Base-by-base conservation (phyloP, 2,797 vertebrate species). In the Epinephelus awoara region DNA sequence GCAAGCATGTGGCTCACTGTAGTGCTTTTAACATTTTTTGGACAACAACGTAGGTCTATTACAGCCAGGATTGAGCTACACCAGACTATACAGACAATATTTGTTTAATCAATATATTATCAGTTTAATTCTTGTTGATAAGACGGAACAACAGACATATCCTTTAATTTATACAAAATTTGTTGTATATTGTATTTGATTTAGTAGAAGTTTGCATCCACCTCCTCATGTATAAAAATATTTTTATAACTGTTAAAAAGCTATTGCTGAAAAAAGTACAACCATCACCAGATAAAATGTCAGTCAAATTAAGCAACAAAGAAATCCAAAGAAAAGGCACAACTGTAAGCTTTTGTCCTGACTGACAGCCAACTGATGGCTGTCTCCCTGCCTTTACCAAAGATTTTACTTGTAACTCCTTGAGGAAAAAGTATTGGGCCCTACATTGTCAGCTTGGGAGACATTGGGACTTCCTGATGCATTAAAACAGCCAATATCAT, bases 401-500 rank as follows among this genome's bases (percentile, higher is more conserved):
- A 40, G 6, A 40, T 14, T 19, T 67, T 5, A 17, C 14, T 14
- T 58, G 5, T 58, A 57, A 44, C 42, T 1, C 7, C 23, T 52
- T 59, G 6, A 68, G 27, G 23, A 19, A 11, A 11, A 18, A 34
- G 13, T 4, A 10, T 47, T 47, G 5, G 6, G 19, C 38, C 17
- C 21, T 49, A 5, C 15, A 18, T 10, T 42, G 15, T 46, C 40
- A 29, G 2, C 27, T 44, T 55, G 2, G 14, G 4, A 17, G 17
- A 67, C 3, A 63, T 50, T 68, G 38, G 29, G 77, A 82, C 66
- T 66, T 80, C 27, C 47, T 50, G 25, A 64, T 55, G 72, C 42
- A 52, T 25, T 42, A 58, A 67, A 76, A 69, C 42, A 46, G 47
- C 49, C 34, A 71, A 50, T 42, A 42, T 25, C 42, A 38, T 6